Percentiles rank a stretch among this genome's conserved stretches.
These are phyloP conservation scores for Poeciliopsis prolifica DNA, from an alignment of 2,113 vertebrate genomes.

Conservation along the genomic window DNA sequence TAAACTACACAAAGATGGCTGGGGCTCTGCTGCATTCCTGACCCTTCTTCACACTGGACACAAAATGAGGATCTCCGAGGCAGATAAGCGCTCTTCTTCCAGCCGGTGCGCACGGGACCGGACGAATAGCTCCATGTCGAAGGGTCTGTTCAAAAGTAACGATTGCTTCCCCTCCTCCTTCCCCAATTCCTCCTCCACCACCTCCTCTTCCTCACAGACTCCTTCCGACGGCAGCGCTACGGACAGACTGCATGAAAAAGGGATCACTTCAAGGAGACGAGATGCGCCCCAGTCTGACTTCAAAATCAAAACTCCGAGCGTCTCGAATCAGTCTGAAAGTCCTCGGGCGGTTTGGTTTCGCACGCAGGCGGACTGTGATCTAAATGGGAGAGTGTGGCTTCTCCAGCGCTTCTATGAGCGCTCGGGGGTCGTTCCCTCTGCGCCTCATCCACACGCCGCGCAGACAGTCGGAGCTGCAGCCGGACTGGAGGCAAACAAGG, in stretches of 20 bases:
- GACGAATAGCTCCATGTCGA: slow-evolving; percentile 70
- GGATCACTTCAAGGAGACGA: slow-evolving; percentile 71
- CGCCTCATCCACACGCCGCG: slow-evolving; percentile 66
- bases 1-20: slow-evolving; percentile 74
- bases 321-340: slow-evolving; percentile 40
- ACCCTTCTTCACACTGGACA: slow-evolving; percentile 60
- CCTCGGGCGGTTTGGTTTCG: slow-evolving; percentile 27
- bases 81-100: slow-evolving; percentile 53
- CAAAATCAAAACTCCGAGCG: slow-evolving; percentile 49
- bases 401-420: slow-evolving; percentile 31
- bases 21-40: slow-evolving; percentile 69
- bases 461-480: slow-evolving; percentile 64
- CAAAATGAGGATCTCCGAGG: slow-evolving; percentile 40
- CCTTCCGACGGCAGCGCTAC: slow-evolving; percentile 48
- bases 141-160: slow-evolving; percentile 60
- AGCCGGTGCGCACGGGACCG: slow-evolving; percentile 54
- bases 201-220: slow-evolving; percentile 31
- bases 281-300: slow-evolving; percentile 55
- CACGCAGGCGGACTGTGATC: slow-evolving; percentile 1
- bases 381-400: slow-evolving; percentile 9
- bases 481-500: slow-evolving; percentile 69
- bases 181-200: slow-evolving; percentile 3
- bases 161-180: slow-evolving; percentile 37
- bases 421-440: slow-evolving; percentile 36
- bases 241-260: slow-evolving; percentile 48